Conservation (phyloP, 2,113 vertebrate genomes). For the Bufo bufo region DNA sequence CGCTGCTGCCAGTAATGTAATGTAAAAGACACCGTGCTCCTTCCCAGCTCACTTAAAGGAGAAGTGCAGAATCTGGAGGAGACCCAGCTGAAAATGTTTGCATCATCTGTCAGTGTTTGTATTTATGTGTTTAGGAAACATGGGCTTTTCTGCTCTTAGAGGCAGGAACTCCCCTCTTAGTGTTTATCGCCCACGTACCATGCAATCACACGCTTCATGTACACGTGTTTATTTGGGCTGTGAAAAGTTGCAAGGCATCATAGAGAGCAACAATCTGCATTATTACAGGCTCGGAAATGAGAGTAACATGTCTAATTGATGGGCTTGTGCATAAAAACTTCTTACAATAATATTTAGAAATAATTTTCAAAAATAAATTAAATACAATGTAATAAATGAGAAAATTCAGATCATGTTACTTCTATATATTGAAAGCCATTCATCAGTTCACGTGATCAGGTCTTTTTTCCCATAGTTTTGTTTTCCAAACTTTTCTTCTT, state of each 20-base stretch:
- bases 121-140: slow-evolving; percentile 49
- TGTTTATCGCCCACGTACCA: background rate
- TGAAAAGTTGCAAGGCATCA: background rate
- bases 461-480: background rate
- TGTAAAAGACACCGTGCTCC: background rate
- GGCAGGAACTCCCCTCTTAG: background rate
- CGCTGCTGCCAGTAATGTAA: slow-evolving; percentile 52
- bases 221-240: background rate
- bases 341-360: background rate
- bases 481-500: background rate
- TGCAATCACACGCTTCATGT: slow-evolving; percentile 10
- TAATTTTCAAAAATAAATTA: background rate
- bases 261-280: background rate
- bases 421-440: no score
- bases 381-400: no score
- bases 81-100: background rate
- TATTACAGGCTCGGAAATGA: background rate
- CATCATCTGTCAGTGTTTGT: slow-evolving; percentile 47
- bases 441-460: background rate
- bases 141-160: slow-evolving; percentile 3
- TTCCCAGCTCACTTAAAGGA: slow-evolving; percentile 56
- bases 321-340: background rate
- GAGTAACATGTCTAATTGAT: background rate
- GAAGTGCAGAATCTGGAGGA: slow-evolving; percentile 4
- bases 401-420: no score